Evolutionary conservation across 2,113 vertebrate species (phyloP).

Genomic region (Solenodon paradoxus): DNA sequence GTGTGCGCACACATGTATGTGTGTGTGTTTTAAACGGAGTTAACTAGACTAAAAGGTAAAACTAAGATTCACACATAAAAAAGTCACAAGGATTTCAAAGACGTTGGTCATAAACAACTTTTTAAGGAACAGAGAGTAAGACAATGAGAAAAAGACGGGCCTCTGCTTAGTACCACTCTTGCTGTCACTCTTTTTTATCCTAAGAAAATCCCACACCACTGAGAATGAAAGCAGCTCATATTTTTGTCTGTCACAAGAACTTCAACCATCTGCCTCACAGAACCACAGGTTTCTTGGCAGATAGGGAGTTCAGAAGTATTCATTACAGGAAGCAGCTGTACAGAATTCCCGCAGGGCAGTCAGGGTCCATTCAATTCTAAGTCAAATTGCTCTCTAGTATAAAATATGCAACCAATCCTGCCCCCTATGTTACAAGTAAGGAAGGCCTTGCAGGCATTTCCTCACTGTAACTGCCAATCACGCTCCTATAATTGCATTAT

Average conservation of each 20-base stretch:
- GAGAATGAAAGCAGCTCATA: neutral
- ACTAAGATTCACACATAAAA: constrained; percentile 26
- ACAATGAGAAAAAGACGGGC: neutral
- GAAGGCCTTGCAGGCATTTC: neutral
- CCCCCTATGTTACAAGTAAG: neutral
- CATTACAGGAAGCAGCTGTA: neutral
- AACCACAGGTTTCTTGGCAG: neutral
- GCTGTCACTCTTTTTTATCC: neutral
- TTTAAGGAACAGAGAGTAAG: neutral
- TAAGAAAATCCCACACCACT: neutral
- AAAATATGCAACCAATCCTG: neutral
- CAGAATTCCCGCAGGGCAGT: neutral
- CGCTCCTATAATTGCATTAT: neutral
- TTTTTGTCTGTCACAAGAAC: neutral
- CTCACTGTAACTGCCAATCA: neutral
- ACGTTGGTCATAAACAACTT: neutral
- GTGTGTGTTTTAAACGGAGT: too few relatives aligned
- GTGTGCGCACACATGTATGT: too few relatives aligned
- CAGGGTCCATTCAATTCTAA: neutral
- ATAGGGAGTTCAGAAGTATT: neutral
- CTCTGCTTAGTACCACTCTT: neutral
- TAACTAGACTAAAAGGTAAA: neutral
- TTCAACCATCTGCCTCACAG: neutral
- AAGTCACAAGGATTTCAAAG: neutral
- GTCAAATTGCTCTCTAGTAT: neutral